Base-by-base conservation (phyloP, 2,797 vertebrate species). In the Tapera naevia region DNA sequence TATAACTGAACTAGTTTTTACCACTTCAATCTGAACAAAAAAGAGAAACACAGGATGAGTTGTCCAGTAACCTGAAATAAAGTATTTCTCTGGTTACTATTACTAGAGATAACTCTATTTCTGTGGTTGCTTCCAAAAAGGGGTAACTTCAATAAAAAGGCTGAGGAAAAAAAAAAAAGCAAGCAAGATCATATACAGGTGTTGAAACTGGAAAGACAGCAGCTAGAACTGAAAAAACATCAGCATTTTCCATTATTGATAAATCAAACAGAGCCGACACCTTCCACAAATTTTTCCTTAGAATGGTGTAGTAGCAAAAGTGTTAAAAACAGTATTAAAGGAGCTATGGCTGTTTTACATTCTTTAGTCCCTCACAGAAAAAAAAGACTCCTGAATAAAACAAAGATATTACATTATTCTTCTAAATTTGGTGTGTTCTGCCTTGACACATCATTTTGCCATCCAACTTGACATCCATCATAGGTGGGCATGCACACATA, bases 381-480 rank as follows among this genome's bases (percentile, higher is more conserved):
- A 6, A 80, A 60, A 64, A 72, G 14, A 54, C 60, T 13, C 19
- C 17, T 21, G 39, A 87, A 51, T 51, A 58, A 28, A 91, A 86
- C 32, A 39, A 87, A 86, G 33, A 8, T 85, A 64, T 51, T 67
- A 60, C 4, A 14, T 48, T 48, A 22, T 39, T 86, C 48, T 67
- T 78, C 54, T 86, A 54, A 81, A 81, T 58, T 57, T 65, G 35
- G 30, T 24, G 35, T 12, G 5, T 66, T 85, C 67, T 79, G 69
- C 73, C 64, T 86, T 7, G 1, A 80, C 58, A 91, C 8, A 0
- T 58, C 0, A 0, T 16, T 72, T 14, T 88, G 73, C 41, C 72
- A 88, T 32, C 41, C 75, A 46, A 65, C 86, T 50, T 72, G 82
- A 51, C 45, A 85, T 50, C 75, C 54, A 73, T 51, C 69, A 64